Evolutionary conservation across 2,888 invertebrate species (phyloP), one percentile per base, ranked within the genome.

Genomic region (Drosophila koepferae): DNA sequence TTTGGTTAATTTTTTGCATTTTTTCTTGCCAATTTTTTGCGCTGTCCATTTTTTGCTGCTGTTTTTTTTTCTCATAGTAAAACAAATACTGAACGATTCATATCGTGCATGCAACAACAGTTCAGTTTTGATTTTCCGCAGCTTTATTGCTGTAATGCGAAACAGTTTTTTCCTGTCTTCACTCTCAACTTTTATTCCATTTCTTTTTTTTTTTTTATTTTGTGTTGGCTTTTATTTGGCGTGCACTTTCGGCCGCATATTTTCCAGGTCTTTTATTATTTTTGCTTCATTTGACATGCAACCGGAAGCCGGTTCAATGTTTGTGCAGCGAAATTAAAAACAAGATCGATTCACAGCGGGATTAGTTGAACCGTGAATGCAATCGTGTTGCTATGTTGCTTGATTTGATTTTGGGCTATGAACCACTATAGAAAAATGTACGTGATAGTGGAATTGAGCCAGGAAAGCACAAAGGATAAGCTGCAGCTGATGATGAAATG

Each of bases 71-170:
- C 28, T 31, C 54, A 7, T 28, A 28, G 20, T 1, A 40, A 36
- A 51, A 54, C 61, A 62, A 65, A 55, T 14, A 16, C 36, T 40
- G 53, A 46, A 36, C 68, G 77, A 81, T 79, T 74, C 75, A 72
- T 76, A 78, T 79, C 83, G 64, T 71, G 74, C 46, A 54, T 63
- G 61, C 61, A 63, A 70, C 70, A 79, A 69, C 72, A 75, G 70
- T 51, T 76, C 72, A 72, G 71, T 34, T 74, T 67, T 82, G 84
- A 84, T 84, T 84, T 82, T 78, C 87, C 77, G 70, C 80, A 72
- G 68, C 74, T 82, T 78, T 85, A 80, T 85, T 86, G 80, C 84
- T 70, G 87, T 87, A 85, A 85, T 78, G 75, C 81, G 80, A 84
- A 84, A 86, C 77, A 75, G 55, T 82, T 72, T 72, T 69, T 69